These are phyloP conservation scores for Chelidonichthys spinosus DNA, from an alignment of 2,797 vertebrate genomes.

Conservation along the genomic window DNA sequence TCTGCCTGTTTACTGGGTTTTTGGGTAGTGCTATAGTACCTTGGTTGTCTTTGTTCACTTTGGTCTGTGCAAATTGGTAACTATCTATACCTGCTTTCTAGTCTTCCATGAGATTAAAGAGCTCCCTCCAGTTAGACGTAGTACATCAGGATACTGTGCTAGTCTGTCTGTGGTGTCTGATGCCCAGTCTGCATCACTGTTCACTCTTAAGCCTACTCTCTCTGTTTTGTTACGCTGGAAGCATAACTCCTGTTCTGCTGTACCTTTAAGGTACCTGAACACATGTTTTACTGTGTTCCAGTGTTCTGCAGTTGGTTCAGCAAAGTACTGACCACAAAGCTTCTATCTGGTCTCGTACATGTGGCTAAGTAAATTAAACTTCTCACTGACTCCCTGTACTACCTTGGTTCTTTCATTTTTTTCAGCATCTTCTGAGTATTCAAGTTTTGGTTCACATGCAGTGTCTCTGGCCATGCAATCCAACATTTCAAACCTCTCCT, in stretches of 20 bases:
- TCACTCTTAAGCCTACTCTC: neutral
- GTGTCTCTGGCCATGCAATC: slow-evolving; percentile 6
- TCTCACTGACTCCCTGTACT: slow-evolving; percentile 41
- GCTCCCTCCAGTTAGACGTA: slow-evolving; percentile 16
- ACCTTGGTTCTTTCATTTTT: slow-evolving; percentile 16
- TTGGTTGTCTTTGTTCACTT: no score
- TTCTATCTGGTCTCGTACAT: neutral
- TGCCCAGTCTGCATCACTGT: slow-evolving; percentile 42
- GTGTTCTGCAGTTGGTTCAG: neutral
- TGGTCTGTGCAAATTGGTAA: no score
- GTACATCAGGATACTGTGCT: neutral
- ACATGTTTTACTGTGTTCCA: slow-evolving; percentile 30
- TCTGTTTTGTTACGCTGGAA: slow-evolving; percentile 21
- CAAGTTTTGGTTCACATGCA: slow-evolving; percentile 19
- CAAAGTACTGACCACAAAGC: neutral
- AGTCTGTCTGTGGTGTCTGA: neutral
- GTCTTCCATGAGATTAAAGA: slow-evolving; percentile 9
- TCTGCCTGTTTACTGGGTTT: no score
- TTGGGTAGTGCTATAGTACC: no score
- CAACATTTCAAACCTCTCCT: slow-evolving; percentile 31
- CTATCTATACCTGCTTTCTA: no score
- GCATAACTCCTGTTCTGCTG: slow-evolving; percentile 3
- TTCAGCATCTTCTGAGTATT: slow-evolving; percentile 4
- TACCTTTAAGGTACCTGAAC: slow-evolving; percentile 41
- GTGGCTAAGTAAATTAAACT: slow-evolving; percentile 2